Evolutionary conservation across 2,113 vertebrate species (phyloP).

Genomic region (Tyrannus savana): DNA sequence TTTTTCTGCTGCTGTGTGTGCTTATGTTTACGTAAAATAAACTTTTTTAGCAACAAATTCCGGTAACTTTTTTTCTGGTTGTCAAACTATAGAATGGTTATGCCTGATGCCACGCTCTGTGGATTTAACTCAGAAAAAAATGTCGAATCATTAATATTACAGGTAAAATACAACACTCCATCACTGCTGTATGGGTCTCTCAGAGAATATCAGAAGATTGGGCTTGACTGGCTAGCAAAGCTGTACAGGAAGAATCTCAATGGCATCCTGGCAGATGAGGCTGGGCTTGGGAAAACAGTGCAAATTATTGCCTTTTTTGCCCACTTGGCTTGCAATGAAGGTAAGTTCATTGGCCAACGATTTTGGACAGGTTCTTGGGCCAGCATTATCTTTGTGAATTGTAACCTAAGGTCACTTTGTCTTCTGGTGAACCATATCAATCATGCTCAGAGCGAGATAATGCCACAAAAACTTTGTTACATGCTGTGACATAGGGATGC

Average conservation of each 20-base stretch:
- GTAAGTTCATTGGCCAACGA: conserved; percentile 68
- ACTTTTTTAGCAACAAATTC: neutral
- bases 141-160: neutral
- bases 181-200: conserved; percentile 84
- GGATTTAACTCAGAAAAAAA: neutral
- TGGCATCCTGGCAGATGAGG: conserved; percentile 90
- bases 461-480: neutral
- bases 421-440: neutral
- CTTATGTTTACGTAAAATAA: neutral
- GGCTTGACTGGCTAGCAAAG: conserved; percentile 88
- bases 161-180: conserved; percentile 81
- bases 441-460: neutral
- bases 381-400: neutral
- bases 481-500: neutral
- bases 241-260: conserved; percentile 89
- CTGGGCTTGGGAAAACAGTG: conserved; percentile 88
- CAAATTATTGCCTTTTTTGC: conserved; percentile 93
- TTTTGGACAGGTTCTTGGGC: too few relatives aligned
- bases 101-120: neutral
- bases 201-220: conserved; percentile 91
- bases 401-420: neutral
- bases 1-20: neutral
- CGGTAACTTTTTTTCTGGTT: neutral
- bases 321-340: conserved; percentile 88
- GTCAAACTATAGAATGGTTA: neutral